Conservation (phyloP, 2,113 vertebrate species). For the Aramus guarauna region DNA sequence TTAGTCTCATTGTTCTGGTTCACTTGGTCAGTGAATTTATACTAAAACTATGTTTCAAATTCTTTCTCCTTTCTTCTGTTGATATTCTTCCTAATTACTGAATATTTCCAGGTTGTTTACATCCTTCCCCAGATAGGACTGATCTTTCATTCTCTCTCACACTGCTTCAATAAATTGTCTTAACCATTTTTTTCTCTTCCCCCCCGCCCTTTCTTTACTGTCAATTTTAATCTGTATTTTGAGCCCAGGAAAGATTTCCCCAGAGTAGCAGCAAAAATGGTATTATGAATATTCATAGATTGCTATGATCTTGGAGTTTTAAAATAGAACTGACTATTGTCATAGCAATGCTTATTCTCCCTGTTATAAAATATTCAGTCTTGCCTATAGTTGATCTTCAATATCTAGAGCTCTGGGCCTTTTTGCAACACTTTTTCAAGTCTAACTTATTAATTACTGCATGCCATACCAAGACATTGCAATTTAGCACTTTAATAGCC, state of each 20-base stretch:
- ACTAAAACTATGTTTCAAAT: neutral
- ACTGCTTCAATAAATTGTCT: neutral
- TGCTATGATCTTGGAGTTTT: slow-evolving; percentile 13
- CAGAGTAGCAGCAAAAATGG: neutral
- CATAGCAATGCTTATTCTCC: neutral
- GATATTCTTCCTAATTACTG: neutral
- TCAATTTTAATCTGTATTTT: slow-evolving; percentile 40
- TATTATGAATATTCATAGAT: slow-evolving; percentile 40
- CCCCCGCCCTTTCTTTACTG: neutral
- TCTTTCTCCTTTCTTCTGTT: neutral
- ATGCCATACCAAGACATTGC: neutral
- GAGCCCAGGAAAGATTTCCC: slow-evolving; percentile 38
- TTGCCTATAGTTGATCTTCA: neutral
- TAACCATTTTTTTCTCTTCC: neutral
- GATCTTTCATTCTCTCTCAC: neutral
- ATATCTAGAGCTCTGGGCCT: neutral
- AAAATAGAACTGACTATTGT: slow-evolving; percentile 42
- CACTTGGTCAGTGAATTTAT: neutral
- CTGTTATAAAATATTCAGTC: neutral
- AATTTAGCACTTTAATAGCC: neutral
- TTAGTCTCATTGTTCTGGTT: neutral
- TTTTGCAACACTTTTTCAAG: neutral
- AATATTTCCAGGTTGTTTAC: neutral
- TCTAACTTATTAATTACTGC: neutral
- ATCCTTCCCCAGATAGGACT: neutral